phyloP scores from a whole-genome alignment of 30 jellyfish, hydroid and myxozoan species.

The Cassiopea xamachana region DNA sequence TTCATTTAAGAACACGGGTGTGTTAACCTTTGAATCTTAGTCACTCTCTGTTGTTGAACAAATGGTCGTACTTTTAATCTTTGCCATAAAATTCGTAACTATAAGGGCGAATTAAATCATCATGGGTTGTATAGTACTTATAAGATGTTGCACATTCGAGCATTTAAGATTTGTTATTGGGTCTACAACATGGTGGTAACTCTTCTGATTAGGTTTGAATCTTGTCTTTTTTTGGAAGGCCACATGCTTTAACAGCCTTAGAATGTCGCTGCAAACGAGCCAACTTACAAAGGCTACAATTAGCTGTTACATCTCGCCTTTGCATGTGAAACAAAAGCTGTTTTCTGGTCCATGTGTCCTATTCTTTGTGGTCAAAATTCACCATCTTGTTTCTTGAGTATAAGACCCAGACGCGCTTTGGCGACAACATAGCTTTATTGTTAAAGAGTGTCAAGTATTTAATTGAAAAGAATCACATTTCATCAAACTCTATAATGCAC shows the following conservation, averaged over 20 bases:
- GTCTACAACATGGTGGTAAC: slow-evolving; percentile 19
- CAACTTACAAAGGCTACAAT: slow-evolving; percentile 21
- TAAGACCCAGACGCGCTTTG: slow-evolving; percentile 40
- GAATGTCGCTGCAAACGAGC: slow-evolving; percentile 25
- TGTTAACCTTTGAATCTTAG: no score
- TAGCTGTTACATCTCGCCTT: slow-evolving; percentile 53
- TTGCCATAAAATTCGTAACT: no score
- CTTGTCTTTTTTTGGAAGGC: slow-evolving; percentile 43
- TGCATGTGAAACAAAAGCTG: slow-evolving; percentile 4
- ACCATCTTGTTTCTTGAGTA: slow-evolving; percentile 26
- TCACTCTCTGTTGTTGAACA: no score
- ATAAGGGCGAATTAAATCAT: no score
- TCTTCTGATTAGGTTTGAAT: neutral
- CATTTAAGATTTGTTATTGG: no score
- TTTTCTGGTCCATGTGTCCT: slow-evolving; percentile 41
- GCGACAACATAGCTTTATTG: slow-evolving; percentile 48
- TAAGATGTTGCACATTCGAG: no score
- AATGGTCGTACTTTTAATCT: no score
- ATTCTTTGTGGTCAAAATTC: slow-evolving; percentile 34
- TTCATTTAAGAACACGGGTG: no score
- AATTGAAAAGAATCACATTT: slow-evolving; percentile 30
- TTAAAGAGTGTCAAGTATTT: slow-evolving; percentile 62
- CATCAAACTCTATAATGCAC: slow-evolving; percentile 40
- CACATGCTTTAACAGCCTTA: slow-evolving; percentile 64
- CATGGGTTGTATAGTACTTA: no score